A percentile compares a stretch with the other conserved stretches of the same genome.
These are phyloP conservation scores for Oncopodura yosiiana DNA, from an alignment of 1,140 invertebrate species.

Conservation along the genomic window DNA sequence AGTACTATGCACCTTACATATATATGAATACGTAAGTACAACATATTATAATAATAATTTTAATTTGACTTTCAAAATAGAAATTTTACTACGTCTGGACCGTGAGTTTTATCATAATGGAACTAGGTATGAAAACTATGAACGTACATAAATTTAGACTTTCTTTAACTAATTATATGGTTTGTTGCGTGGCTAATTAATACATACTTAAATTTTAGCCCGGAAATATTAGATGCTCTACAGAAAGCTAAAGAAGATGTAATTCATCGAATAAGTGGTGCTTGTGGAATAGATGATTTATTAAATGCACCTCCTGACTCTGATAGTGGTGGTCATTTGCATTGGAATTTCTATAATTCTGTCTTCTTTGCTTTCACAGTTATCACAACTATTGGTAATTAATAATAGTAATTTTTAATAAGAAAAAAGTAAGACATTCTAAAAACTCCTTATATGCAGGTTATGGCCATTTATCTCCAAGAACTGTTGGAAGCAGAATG, in stretches of 20 bases:
- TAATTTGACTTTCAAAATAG: constrained; percentile 5
- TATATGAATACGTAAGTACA: neutral
- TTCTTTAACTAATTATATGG: too few species aligned
- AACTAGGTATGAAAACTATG: too few species aligned
- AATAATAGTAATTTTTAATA: too few species aligned
- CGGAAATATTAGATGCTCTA: constrained; percentile 27
- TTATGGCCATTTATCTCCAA: constrained; percentile 78
- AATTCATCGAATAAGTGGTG: constrained; percentile 25
- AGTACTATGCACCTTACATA: too few species aligned
- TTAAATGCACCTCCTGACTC: constrained; percentile 40
- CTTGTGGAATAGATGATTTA: constrained; percentile 24
- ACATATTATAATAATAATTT: neutral
- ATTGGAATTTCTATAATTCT: constrained; percentile 87
- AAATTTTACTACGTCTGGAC: constrained; percentile 30
- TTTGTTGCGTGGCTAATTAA: too few species aligned
- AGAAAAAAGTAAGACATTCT: too few species aligned
- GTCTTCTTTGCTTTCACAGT: constrained; percentile 91
- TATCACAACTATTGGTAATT: constrained; percentile 82
- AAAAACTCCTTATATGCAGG: too few species aligned
- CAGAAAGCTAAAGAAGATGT: constrained; percentile 30
- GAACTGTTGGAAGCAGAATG: constrained; percentile 66
- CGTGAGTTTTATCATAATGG: constrained; percentile 30
- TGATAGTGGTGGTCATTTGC: constrained; percentile 35
- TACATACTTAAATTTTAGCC: too few species aligned
- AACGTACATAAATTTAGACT: too few species aligned